Percentiles rank a stretch among this genome's conserved stretches.
phyloP scores from a whole-genome alignment of 2,113 vertebrate genomes.

The Callithrix jacchus region DNA sequence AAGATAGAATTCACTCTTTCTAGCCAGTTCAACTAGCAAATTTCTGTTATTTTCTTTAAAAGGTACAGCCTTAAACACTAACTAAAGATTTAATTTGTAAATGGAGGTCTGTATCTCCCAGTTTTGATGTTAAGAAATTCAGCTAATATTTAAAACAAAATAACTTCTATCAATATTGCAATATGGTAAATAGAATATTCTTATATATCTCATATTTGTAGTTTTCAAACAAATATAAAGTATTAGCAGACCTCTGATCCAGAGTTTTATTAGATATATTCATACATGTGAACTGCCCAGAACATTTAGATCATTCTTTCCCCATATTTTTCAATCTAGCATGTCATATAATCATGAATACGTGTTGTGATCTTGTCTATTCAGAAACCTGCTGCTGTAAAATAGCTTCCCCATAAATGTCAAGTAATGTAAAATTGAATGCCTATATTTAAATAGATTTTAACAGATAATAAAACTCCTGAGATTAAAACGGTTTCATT shows the following conservation, averaged over 20 bases:
- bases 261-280: slow-evolving; percentile 67
- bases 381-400: slow-evolving; percentile 77
- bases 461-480: slow-evolving; percentile 85
- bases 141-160: neutral
- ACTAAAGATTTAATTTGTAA: neutral
- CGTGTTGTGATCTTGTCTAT: slow-evolving; percentile 82
- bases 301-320: slow-evolving; percentile 70
- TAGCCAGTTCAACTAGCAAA: neutral
- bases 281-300: slow-evolving; percentile 52
- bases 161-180: neutral
- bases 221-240: slow-evolving; percentile 14
- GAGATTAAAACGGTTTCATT: slow-evolving; percentile 85
- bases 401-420: slow-evolving; percentile 81
- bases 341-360: slow-evolving; percentile 78
- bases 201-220: neutral
- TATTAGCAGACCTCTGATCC: neutral
- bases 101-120: neutral
- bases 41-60: neutral
- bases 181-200: neutral
- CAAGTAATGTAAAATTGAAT: slow-evolving; percentile 82
- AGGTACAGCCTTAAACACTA: neutral
- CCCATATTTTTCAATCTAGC: slow-evolving; percentile 70
- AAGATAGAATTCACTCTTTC: neutral
- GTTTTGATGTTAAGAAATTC: neutral
- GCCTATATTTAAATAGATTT: slow-evolving; percentile 84